Evolutionary conservation across 2,113 vertebrate species (phyloP), one percentile per base, ranked within the genome.

Genomic region (Cebidichthys violaceus): DNA sequence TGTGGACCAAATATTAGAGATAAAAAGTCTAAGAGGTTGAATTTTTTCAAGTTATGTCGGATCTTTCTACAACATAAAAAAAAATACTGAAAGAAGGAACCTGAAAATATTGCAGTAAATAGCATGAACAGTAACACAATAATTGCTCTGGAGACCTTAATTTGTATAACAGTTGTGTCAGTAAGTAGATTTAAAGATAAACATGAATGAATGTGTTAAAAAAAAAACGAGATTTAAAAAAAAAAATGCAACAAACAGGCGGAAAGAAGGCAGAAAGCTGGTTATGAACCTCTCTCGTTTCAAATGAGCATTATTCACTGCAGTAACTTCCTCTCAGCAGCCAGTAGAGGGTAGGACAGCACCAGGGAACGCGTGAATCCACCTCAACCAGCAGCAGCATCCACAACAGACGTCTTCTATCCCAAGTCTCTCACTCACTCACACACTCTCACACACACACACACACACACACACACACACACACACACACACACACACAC

Each of bases 331-430:
- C 94, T 74, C 50, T 15, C 9, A 64, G 3, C 57, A 64, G 92
- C 95, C 98, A 97, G 95, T 91, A 98, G 98, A 96, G 97, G 97
- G 96, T 97, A 97, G 96, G 91, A 87, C 94, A 95, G 93, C 90
- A 97, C 95, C 95, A 92, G 92, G 91, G 93, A 97, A 97, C 62
- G 52, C 50, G 14, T 0, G 4, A 50, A 8, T 3, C 4, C 10
- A 1, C 22, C 61, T 55, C 29, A 29, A 59, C 3, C 54, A 13
- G 43, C 69, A 64, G 24, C 70, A 11, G 15, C 66, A 52, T 20
- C 59, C 18, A 13, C 5, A 31, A 10, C 5, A 70, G 11, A 5
- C 24, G 15, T 27, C 0, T 8, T 14, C 13, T 61, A 62, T 9
- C 52, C 55, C 65, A 35, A 55, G 6, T 27, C 33, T n/a, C n/a